These are phyloP conservation scores for Homarus gammarus DNA, from an alignment of 2,888 invertebrate species.

Conservation along the genomic window DNA sequence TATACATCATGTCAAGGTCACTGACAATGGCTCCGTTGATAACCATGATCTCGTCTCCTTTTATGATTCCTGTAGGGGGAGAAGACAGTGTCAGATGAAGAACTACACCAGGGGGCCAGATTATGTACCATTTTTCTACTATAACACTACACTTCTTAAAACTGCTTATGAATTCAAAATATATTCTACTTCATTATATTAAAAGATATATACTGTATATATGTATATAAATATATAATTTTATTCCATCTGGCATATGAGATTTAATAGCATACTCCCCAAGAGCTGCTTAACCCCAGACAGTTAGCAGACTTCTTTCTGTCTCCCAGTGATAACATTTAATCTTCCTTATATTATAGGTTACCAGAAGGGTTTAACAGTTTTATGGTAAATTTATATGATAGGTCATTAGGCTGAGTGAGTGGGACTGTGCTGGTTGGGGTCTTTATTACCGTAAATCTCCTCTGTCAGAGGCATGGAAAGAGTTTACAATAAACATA, in stretches of 20 bases:
- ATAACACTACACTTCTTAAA: conserved; percentile 15
- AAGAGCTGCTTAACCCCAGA: conserved; percentile 1
- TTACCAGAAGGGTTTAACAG: conserved; percentile 17
- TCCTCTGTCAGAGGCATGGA: conserved; percentile 57
- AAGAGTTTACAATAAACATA: conserved; percentile 50
- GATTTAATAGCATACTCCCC: conserved; percentile 15
- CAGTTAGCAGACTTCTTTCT: conserved; percentile 7
- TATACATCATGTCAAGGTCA: conserved; percentile 99
- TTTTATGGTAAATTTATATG: conserved; percentile 24
- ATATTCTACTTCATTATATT: conserved; percentile 20
- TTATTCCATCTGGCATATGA: conserved; percentile 14
- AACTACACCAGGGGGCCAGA: not conserved
- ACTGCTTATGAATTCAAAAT: conserved; percentile 22
- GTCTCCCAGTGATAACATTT: conserved; percentile 10
- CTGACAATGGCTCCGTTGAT: conserved; percentile 98
- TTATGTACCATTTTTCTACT: not conserved
- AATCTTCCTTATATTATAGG: conserved; percentile 14
- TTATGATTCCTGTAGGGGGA: conserved; percentile 89
- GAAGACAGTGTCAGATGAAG: not conserved
- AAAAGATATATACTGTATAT: no score
- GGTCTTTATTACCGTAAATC: conserved; percentile 53
- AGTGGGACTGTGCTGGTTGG: conserved; percentile 41
- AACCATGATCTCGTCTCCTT: conserved; percentile 99
- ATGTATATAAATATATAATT: not conserved
- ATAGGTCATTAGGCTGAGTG: conserved; percentile 36